phyloP scores from a whole-genome alignment of 1,140 invertebrate genomes.

The Physella acuta region DNA sequence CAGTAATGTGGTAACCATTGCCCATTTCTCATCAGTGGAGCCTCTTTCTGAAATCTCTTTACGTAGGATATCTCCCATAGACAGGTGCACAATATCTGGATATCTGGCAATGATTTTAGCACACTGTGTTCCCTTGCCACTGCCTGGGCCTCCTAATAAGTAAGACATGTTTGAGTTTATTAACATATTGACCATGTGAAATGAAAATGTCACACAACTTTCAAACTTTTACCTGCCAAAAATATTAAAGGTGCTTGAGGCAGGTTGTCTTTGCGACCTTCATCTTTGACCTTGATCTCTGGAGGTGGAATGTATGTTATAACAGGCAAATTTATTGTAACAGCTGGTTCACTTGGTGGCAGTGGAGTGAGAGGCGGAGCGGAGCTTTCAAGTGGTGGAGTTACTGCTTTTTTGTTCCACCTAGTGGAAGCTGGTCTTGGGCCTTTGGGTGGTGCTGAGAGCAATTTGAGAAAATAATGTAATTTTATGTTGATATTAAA shows the following conservation, averaged over 20 bases:
- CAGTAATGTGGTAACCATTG: conserved; percentile 44
- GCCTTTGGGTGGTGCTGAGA: conserved; percentile 20
- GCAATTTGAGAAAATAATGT: too few relatives aligned
- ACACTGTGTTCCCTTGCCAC: conserved; percentile 52
- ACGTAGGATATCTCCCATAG: conserved; percentile 52
- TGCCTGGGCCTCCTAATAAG: conserved; percentile 50
- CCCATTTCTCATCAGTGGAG: conserved; percentile 50
- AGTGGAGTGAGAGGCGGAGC: conserved; percentile 8
- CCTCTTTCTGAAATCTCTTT: conserved; percentile 43
- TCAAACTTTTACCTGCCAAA: conserved; percentile 47
- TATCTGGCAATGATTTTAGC: conserved; percentile 41
- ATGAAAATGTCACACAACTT: too few relatives aligned
- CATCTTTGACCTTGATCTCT: conserved; percentile 40
- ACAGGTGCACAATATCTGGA: conserved; percentile 44
- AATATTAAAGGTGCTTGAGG: conserved; percentile 48
- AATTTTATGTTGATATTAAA: too few relatives aligned
- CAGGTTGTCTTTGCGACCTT: conserved; percentile 42
- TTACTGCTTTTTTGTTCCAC: conserved; percentile 1
- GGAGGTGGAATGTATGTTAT: conserved; percentile 31
- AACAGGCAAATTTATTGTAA: neutral
- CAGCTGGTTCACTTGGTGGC: conserved; percentile 6
- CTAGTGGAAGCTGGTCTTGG: conserved; percentile 10
- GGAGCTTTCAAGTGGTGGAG: too few relatives aligned
- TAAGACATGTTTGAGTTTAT: too few relatives aligned
- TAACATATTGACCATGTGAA: too few relatives aligned